These are phyloP conservation scores for Brachionus koreanus DNA, from an alignment of 1,140 invertebrate species.

Conservation along the genomic window DNA sequence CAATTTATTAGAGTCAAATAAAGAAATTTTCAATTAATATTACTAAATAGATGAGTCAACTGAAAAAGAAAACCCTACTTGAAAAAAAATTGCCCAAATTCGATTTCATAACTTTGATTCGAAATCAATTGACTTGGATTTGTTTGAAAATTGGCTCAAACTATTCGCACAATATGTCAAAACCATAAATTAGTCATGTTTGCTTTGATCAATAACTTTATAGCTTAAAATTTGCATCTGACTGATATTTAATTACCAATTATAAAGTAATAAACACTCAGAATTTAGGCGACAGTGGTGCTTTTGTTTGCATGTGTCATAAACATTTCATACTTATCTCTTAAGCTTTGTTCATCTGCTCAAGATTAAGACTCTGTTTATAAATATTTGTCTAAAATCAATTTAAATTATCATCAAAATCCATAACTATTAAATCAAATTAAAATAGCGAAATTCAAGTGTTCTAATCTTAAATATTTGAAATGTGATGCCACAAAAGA, in stretches of 20 bases:
- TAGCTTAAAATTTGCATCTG: not conserved
- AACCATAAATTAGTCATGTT: not conserved
- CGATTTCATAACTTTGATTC: not conserved
- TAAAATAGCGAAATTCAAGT: not conserved
- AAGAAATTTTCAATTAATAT: too few species aligned
- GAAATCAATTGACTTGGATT: not conserved
- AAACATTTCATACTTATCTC: not conserved
- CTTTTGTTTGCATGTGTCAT: not conserved
- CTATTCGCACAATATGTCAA: not conserved
- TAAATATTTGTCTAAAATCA: not conserved
- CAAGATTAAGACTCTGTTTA: not conserved
- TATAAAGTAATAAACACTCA: not conserved
- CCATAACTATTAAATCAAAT: not conserved
- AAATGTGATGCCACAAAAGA: slow-evolving; percentile 27
- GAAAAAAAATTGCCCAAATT: not conserved
- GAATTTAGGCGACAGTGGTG: not conserved
- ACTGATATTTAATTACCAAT: not conserved
- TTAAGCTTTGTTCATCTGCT: not conserved
- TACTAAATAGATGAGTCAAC: too few species aligned
- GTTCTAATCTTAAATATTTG: slow-evolving; percentile 6
- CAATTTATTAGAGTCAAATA: too few species aligned
- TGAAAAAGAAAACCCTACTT: too few species aligned
- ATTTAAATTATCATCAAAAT: not conserved
- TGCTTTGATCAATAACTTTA: not conserved
- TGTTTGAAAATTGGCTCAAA: not conserved